These are phyloP conservation scores for Chunga burmeisteri DNA, from an alignment of 2,113 vertebrate genomes.

Conservation along the genomic window DNA sequence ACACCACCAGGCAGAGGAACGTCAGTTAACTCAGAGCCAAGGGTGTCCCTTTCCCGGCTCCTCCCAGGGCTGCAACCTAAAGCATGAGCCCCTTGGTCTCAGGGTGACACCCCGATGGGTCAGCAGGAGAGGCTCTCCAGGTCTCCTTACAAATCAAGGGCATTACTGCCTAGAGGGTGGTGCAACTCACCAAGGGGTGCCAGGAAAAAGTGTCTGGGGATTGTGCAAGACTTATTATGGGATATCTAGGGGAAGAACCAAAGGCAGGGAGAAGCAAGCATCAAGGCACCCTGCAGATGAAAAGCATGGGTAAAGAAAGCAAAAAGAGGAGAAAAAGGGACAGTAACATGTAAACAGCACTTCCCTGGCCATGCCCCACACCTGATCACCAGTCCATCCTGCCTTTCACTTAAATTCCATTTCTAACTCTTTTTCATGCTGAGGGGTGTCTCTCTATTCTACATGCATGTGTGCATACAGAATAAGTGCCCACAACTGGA, in stretches of 20 bases:
- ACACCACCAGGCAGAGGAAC: neutral
- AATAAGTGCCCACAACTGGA: neutral
- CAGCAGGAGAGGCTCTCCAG: neutral
- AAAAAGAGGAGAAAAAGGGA: neutral
- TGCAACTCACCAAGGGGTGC: neutral
- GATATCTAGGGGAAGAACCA: neutral
- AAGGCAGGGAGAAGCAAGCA: neutral
- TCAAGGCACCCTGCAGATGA: neutral
- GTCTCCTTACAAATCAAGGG: neutral
- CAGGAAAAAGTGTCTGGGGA: neutral
- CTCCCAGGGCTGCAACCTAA: neutral
- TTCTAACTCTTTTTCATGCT: neutral
- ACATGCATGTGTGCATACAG: accelerated
- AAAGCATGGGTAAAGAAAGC: neutral
- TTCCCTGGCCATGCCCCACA: neutral
- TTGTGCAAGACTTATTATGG: neutral
- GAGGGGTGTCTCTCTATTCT: neutral
- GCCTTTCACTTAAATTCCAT: neutral
- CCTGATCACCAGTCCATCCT: neutral
- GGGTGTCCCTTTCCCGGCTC: neutral
- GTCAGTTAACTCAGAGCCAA: neutral
- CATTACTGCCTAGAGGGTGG: neutral
- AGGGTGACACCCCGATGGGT: neutral
- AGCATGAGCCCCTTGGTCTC: neutral
- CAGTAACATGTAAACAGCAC: neutral